phyloP scores from a whole-genome alignment of 2,888 invertebrate genomes.

The Oscheius myriophilus region DNA sequence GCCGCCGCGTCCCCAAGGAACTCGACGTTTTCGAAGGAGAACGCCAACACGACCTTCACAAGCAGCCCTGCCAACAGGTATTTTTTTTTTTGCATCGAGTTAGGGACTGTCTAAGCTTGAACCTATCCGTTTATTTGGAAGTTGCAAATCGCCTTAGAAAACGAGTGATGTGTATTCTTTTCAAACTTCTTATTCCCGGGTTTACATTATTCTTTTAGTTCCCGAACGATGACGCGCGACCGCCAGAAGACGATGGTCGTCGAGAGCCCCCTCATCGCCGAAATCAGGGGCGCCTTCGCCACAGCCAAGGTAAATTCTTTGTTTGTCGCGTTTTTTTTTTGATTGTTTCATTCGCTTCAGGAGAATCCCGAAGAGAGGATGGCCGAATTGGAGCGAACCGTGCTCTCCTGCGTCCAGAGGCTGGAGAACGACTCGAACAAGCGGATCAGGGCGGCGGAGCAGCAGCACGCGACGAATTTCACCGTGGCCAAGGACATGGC shows the following conservation, averaged over 20 bases:
- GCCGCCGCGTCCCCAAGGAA: too few species aligned
- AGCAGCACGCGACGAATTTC: constrained; percentile 12
- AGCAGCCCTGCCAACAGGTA: too few species aligned
- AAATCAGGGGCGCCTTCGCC: constrained; percentile 13
- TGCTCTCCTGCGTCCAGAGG: constrained; percentile 6
- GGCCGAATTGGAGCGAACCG: constrained; percentile 1
- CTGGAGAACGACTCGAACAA: constrained; percentile 21
- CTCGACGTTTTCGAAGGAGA: too few species aligned
- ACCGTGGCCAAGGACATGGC: constrained; percentile 5
- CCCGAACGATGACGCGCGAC: constrained; percentile 22
- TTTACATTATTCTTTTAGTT: neutral
- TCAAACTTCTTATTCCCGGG: too few species aligned
- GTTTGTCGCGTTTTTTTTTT: too few species aligned
- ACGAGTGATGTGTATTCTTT: too few species aligned
- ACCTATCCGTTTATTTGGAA: too few species aligned
- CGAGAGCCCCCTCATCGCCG: constrained; percentile 21
- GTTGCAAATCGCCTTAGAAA: too few species aligned
- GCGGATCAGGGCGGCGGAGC: constrained; percentile 11
- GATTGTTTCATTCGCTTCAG: neutral
- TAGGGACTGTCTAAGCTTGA: too few species aligned
- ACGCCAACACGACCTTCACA: too few species aligned
- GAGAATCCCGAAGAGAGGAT: neutral
- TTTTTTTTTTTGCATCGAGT: too few species aligned
- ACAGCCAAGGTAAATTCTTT: constrained; percentile 8
- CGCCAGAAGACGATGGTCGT: constrained; percentile 26